Conservation (phyloP, 1,140 invertebrate species). For the Chlorops oryzae region DNA sequence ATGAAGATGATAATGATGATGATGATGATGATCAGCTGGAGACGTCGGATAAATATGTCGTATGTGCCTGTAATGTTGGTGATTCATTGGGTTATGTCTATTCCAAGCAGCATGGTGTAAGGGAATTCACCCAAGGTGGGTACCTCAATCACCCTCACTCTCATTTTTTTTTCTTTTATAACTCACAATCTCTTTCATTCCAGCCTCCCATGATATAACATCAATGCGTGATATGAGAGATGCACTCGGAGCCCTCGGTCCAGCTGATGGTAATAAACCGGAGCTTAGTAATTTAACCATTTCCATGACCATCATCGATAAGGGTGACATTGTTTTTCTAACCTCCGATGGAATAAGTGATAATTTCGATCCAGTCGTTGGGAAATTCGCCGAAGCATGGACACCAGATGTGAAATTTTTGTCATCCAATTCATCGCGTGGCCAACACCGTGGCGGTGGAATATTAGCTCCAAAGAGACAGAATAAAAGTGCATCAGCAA, state of each 20-base stretch:
- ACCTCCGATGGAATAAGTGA: slow-evolving; percentile 90
- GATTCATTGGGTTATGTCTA: slow-evolving; percentile 87
- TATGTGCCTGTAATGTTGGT: slow-evolving; percentile 87
- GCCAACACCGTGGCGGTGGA: slow-evolving; percentile 1
- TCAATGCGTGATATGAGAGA: slow-evolving; percentile 87
- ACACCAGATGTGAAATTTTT: slow-evolving; percentile 40
- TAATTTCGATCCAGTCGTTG: slow-evolving; percentile 91
- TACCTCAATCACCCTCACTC: neutral
- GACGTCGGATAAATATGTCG: slow-evolving; percentile 57
- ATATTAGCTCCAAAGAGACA: slow-evolving; percentile 39
- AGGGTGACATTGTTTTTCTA: slow-evolving; percentile 82
- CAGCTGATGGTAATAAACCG: slow-evolving; percentile 81
- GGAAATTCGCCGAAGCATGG: slow-evolving; percentile 69
- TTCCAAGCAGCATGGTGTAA: slow-evolving; percentile 66
- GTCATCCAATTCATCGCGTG: slow-evolving; percentile 11
- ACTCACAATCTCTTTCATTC: neutral
- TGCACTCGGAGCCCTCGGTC: slow-evolving; percentile 82
- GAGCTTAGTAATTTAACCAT: slow-evolving; percentile 88
- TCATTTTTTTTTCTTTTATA: neutral
- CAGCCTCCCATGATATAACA: slow-evolving; percentile 83
- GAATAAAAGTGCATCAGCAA: slow-evolving; percentile 42
- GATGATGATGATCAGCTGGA: slow-evolving; percentile 15
- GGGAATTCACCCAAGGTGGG: slow-evolving; percentile 65
- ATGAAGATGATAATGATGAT: slow-evolving; percentile 6
- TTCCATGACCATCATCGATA: slow-evolving; percentile 76